A percentile compares a stretch with the other conserved stretches of the same genome.
Evolutionary conservation across 2,797 vertebrate genomes (phyloP).

Genomic region (Phaenicophaeus curvirostris): DNA sequence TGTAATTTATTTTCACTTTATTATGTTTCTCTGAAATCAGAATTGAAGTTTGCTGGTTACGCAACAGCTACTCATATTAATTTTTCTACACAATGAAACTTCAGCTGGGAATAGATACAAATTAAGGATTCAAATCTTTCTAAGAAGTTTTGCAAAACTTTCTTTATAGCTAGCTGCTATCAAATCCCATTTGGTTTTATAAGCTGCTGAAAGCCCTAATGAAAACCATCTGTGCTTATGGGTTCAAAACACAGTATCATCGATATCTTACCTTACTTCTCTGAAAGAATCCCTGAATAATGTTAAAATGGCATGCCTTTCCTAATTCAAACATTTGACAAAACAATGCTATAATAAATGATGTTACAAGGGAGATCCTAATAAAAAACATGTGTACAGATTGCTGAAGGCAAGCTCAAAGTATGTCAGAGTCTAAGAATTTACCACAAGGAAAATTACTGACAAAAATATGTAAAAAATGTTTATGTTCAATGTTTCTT

Average conservation of each 20-base stretch:
- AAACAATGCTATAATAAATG: conserved; percentile 45
- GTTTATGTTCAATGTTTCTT: conserved; percentile 38
- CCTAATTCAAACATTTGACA: conserved; percentile 31
- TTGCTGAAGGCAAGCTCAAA: conserved; percentile 47
- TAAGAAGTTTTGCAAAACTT: conserved; percentile 41
- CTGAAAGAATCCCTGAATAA: conserved; percentile 13
- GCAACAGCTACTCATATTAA: conserved; percentile 24
- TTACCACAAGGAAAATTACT: conserved; percentile 34
- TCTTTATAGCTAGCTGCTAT: conserved; percentile 1
- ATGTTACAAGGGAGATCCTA: conserved; percentile 45
- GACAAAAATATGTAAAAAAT: conserved; percentile 44
- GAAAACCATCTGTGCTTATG: conserved; percentile 1
- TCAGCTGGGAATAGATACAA: conserved; percentile 30
- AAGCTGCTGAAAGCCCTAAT: conserved; percentile 51
- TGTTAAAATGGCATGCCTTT: not conserved
- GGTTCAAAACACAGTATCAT: conserved; percentile 23
- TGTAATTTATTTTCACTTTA: conserved; percentile 56
- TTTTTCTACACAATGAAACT: conserved; percentile 44
- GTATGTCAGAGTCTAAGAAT: conserved; percentile 52
- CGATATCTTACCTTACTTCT: not conserved
- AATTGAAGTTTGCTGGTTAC: conserved; percentile 10
- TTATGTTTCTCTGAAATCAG: conserved; percentile 36
- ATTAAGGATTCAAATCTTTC: conserved; percentile 47
- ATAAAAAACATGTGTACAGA: conserved; percentile 40
- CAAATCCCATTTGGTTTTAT: conserved; percentile 49